phyloP scores from a whole-genome alignment of 2,113 vertebrate genomes.

The Penelope pileata region DNA sequence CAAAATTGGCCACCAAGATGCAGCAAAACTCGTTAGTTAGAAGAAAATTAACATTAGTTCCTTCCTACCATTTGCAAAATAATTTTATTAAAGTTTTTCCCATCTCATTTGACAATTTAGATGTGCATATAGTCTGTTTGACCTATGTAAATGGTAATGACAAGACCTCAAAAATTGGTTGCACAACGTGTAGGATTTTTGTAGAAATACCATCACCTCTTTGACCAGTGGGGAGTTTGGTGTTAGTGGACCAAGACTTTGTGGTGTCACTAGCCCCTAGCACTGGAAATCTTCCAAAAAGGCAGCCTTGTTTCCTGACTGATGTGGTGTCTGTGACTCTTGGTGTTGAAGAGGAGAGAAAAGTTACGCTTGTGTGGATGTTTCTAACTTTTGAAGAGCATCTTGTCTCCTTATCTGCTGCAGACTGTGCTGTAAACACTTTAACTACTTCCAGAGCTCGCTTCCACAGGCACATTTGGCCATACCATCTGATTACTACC shows the following conservation, averaged over 20 bases:
- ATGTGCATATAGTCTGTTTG: neutral
- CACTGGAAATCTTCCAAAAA: neutral
- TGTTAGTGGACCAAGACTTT: neutral
- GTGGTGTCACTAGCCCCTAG: neutral
- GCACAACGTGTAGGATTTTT: neutral
- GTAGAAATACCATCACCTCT: neutral
- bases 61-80: neutral
- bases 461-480: slow-evolving; percentile 58
- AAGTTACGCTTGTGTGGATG: neutral
- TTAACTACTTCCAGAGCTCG: slow-evolving; percentile 61
- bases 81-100: neutral
- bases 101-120: neutral
- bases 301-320: neutral
- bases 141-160: neutral
- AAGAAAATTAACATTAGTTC: neutral
- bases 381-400: slow-evolving; percentile 42
- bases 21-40: neutral
- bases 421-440: slow-evolving; percentile 56
- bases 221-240: neutral
- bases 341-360: neutral
- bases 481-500: neutral
- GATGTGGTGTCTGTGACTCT: neutral
- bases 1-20: neutral
- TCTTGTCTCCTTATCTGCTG: slow-evolving; percentile 58
- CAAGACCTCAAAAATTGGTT: neutral